Evolutionary conservation across 2,797 vertebrate species (phyloP).

Genomic region (Aphelocoma californica): DNA sequence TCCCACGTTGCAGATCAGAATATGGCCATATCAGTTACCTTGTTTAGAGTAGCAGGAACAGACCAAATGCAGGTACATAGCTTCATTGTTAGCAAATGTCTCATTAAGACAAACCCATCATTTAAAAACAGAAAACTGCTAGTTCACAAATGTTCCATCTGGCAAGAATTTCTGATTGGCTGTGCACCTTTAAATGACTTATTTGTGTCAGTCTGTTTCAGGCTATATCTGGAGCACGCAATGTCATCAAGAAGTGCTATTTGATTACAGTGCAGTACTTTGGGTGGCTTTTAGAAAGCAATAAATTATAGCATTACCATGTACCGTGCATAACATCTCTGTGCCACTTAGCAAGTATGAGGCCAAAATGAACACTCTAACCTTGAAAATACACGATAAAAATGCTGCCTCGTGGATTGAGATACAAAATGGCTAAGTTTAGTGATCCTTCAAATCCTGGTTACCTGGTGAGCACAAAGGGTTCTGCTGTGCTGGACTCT

Average conservation of each 20-base stretch:
- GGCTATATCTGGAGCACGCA: not conserved
- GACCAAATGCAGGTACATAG: not conserved
- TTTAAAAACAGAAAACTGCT: not conserved
- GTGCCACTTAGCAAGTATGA: conserved; percentile 40
- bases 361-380: conserved; percentile 57
- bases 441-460: conserved; percentile 19
- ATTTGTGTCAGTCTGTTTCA: conserved; percentile 1
- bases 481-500: not conserved
- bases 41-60: not conserved
- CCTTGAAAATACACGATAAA: conserved; percentile 50
- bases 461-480: not conserved
- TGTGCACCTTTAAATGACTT: conserved; percentile 6
- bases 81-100: not conserved
- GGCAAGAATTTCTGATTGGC: not conserved
- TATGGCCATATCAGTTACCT: not conserved
- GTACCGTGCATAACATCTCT: not conserved
- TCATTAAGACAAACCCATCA: not conserved
- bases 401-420: not conserved
- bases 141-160: not conserved
- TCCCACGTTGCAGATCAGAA: not conserved
- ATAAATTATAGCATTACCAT: conserved; percentile 26
- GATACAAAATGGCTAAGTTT: conserved; percentile 27
- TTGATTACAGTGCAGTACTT: conserved; percentile 47
- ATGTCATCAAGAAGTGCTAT: conserved; percentile 26
- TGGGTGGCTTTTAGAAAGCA: conserved; percentile 54